These are phyloP conservation scores for Nebria ingens DNA, from an alignment of 1,140 invertebrate genomes.

Conservation along the genomic window DNA sequence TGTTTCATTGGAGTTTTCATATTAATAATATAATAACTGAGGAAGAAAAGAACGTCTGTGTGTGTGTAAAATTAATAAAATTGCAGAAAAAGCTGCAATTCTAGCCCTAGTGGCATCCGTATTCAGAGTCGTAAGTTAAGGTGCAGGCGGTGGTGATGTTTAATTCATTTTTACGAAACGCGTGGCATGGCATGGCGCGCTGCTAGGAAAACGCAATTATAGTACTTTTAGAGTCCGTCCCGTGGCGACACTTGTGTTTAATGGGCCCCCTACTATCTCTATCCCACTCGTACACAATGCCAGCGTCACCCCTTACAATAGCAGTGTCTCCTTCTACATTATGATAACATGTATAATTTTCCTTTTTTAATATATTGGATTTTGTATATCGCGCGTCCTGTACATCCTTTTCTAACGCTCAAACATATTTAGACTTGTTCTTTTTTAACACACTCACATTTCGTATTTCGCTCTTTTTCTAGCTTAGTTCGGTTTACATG, in stretches of 20 bases:
- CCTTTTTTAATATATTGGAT: background rate
- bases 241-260: conserved; percentile 31
- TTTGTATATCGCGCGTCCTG: background rate
- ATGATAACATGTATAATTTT: conserved; percentile 7
- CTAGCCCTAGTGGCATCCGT: background rate
- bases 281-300: conserved; percentile 1
- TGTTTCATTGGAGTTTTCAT: too few relatives aligned
- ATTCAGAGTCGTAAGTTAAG: background rate
- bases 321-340: conserved; percentile 2
- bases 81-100: background rate
- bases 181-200: too few relatives aligned
- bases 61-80: conserved; percentile 8
- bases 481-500: too few relatives aligned
- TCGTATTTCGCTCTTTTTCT: too few relatives aligned
- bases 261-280: conserved; percentile 19
- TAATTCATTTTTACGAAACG: conserved; percentile 28
- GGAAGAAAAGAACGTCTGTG: too few relatives aligned
- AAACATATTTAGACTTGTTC: background rate
- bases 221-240: conserved; percentile 30
- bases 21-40: too few relatives aligned
- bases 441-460: background rate
- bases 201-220: conserved; percentile 28
- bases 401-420: background rate
- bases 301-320: conserved; percentile 14
- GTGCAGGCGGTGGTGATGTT: conserved; percentile 24